Percentiles rank a stretch among this genome's conserved stretches.
These are phyloP conservation scores for Homarus gammarus DNA, from an alignment of 2,888 invertebrate genomes.

Conservation along the genomic window DNA sequence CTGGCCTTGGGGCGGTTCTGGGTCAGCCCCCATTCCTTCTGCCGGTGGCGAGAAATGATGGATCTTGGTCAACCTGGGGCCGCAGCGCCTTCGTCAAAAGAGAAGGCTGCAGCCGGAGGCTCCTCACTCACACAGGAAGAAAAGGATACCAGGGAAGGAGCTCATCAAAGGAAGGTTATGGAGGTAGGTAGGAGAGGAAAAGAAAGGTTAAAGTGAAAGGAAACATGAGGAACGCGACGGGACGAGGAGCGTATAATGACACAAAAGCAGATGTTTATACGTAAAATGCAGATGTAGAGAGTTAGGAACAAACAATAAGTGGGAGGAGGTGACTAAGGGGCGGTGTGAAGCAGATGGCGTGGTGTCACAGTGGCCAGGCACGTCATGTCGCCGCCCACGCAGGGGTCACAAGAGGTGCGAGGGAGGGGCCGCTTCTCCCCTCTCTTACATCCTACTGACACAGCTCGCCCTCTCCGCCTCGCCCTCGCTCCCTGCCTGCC, in stretches of 20 bases:
- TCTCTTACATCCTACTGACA: conserved; percentile 11
- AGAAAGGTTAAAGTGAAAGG: not conserved
- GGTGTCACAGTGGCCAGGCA: not conserved
- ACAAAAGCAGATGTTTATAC: no score
- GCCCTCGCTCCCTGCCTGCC: not conserved
- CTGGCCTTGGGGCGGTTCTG: conserved; percentile 66
- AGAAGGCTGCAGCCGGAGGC: conserved; percentile 49
- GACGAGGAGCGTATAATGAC: not conserved
- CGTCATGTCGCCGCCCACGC: not conserved
- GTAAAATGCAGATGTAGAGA: no score
- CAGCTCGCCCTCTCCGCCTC: not conserved
- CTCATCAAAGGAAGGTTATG: not conserved
- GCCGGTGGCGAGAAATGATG: conserved; percentile 62
- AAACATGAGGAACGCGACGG: not conserved
- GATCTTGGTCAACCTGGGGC: conserved; percentile 24
- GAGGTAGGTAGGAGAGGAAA: not conserved
- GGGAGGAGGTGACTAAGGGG: not conserved
- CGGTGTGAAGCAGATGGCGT: not conserved
- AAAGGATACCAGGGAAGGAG: not conserved
- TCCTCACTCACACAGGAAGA: not conserved
- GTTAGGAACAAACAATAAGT: no score
- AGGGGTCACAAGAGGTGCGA: conserved; percentile 5
- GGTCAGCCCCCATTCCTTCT: conserved; percentile 69
- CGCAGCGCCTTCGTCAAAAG: conserved; percentile 51
- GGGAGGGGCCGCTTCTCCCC: not conserved